Conservation (phyloP, 1,140 invertebrate species). For the Ostrea edulis region DNA sequence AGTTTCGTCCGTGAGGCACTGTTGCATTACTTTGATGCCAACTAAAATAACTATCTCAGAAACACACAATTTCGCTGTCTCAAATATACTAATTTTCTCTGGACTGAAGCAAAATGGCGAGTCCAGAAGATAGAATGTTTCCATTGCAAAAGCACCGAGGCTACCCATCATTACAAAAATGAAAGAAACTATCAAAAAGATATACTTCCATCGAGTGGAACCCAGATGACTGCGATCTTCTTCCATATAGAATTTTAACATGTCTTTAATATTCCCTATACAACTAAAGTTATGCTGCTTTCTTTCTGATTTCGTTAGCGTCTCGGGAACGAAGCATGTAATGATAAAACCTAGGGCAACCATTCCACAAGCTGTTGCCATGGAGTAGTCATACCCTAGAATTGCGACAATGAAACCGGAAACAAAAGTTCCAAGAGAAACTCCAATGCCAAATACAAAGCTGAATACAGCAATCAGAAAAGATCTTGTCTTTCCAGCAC, state of each 20-base stretch:
- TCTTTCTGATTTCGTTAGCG: not conserved
- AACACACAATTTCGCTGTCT: not conserved
- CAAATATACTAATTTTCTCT: constrained; percentile 1
- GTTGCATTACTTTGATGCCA: not conserved
- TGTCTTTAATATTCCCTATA: not conserved
- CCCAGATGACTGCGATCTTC: not conserved
- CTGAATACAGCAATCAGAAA: not conserved
- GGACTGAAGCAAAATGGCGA: constrained; percentile 25
- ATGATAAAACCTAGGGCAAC: not conserved
- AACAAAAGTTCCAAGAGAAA: constrained; percentile 8
- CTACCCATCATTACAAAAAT: constrained; percentile 15
- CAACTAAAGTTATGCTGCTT: not conserved
- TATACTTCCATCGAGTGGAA: not conserved
- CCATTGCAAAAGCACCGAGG: not conserved
- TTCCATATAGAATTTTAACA: not conserved
- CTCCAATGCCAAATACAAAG: not conserved
- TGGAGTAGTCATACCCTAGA: constrained; percentile 6
- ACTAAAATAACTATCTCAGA: not conserved
- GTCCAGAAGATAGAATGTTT: not conserved
- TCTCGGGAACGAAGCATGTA: constrained; percentile 7
- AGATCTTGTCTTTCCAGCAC: constrained; percentile 7
- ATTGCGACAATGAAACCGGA: not conserved
- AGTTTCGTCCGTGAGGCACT: constrained; percentile 6
- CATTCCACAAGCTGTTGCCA: not conserved
- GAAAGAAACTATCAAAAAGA: not conserved